These are phyloP conservation scores for Lamellibrachia luymesi DNA, from an alignment of 1,140 invertebrate species.

Conservation along the genomic window DNA sequence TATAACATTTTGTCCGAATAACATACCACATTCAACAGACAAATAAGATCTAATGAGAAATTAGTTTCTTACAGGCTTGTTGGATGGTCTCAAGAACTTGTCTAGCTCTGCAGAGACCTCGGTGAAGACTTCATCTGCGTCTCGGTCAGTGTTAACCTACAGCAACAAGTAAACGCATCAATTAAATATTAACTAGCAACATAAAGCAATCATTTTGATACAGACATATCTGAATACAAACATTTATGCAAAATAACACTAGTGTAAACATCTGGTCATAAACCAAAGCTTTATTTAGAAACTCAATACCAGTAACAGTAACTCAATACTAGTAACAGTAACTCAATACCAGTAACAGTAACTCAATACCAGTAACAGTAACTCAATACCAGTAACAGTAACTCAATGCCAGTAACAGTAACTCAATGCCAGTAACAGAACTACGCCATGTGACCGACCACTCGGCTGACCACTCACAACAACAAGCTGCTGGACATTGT, in stretches of 20 bases:
- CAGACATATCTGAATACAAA: not conserved
- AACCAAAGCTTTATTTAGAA: no score
- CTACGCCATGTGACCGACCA: not conserved
- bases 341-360: no score
- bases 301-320: no score
- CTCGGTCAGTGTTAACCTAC: slow-evolving; percentile 47
- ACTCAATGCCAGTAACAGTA: no score
- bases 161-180: slow-evolving; percentile 27
- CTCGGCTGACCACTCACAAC: slow-evolving; percentile 36
- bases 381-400: no score
- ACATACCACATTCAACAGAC: not conserved
- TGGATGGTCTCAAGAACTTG: slow-evolving; percentile 3
- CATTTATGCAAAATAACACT: not conserved
- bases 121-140: slow-evolving; percentile 43
- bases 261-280: not conserved
- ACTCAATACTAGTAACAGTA: no score
- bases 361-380: no score
- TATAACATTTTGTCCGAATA: not conserved
- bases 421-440: no score
- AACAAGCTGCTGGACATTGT: slow-evolving; percentile 43
- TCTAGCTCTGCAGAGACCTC: slow-evolving; percentile 42
- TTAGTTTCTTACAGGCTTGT: not conserved
- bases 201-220: not conserved
- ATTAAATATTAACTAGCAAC: not conserved
- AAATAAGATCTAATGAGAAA: not conserved